These are phyloP conservation scores for Noctilio leporinus DNA, from an alignment of 2,113 vertebrate genomes.

Conservation along the genomic window DNA sequence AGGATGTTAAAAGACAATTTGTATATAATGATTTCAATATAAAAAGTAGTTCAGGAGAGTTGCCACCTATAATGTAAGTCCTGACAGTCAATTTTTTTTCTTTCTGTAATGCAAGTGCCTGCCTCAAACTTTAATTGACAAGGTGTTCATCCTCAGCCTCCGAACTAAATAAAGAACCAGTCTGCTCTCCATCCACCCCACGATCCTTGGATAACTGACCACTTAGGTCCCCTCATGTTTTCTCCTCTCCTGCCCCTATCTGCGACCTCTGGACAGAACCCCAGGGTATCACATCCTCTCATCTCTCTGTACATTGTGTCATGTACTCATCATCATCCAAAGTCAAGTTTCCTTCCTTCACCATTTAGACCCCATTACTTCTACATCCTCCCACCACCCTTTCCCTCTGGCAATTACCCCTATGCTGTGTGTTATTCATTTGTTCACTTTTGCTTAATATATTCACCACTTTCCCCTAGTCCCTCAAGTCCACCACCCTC, in stretches of 20 bases:
- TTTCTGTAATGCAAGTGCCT: background rate
- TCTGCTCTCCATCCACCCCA: background rate
- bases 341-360: background rate
- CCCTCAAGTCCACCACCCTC: too few relatives aligned
- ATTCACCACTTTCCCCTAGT: too few relatives aligned
- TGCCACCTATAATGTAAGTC: background rate
- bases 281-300: background rate
- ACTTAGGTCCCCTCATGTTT: background rate
- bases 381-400: background rate
- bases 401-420: background rate
- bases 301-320: background rate
- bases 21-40: background rate
- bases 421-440: background rate
- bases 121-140: background rate
- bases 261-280: background rate
- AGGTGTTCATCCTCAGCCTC: background rate
- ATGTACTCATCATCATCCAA: too few relatives aligned
- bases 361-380: background rate
- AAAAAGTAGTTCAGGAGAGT: background rate
- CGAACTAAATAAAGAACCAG: background rate
- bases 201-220: background rate
- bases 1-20: background rate
- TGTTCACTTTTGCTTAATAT: too few relatives aligned
- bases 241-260: background rate
- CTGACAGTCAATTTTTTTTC: background rate